A percentile compares a stretch with the other conserved stretches of the same genome.
phyloP scores from a whole-genome alignment of 2,797 vertebrate genomes.

The Micromesistius poutassou region DNA sequence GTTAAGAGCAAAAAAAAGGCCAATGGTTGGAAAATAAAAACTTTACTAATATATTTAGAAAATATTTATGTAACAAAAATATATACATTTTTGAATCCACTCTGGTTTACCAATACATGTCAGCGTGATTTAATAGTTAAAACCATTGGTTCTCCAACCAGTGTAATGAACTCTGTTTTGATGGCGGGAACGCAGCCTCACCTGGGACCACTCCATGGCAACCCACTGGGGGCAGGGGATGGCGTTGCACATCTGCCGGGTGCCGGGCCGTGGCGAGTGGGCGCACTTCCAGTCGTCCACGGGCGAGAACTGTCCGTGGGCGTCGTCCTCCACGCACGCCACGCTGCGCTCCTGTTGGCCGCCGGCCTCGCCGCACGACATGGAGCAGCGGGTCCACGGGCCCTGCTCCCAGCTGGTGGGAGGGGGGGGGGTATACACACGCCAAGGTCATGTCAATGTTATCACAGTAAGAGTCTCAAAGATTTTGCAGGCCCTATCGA shows the following conservation, averaged over 20 bases:
- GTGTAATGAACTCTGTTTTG: too few species aligned
- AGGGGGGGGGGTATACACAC: background rate
- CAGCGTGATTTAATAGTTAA: too few species aligned
- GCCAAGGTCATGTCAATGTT: background rate
- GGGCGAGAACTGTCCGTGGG: constrained; percentile 80
- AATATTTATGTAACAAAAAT: too few species aligned
- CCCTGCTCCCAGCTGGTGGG: constrained; percentile 87
- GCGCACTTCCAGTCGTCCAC: constrained; percentile 94
- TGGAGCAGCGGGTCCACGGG: constrained; percentile 89
- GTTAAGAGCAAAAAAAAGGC: background rate
- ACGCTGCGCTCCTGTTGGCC: constrained; percentile 86
- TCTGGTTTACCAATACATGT: background rate
- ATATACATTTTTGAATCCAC: background rate
- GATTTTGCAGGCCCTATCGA: too few species aligned
- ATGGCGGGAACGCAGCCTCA: background rate
- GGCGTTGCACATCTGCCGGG: constrained; percentile 83
- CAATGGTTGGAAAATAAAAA: background rate
- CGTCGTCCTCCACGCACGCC: constrained; percentile 87
- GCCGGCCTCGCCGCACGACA: constrained; percentile 81
- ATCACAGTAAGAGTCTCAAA: too few species aligned
- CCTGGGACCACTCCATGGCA: constrained; percentile 90
- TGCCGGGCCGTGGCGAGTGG: constrained; percentile 82
- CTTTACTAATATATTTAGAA: too few species aligned
- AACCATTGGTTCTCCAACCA: too few species aligned
- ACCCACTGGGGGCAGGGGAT: constrained; percentile 90